Base-by-base conservation (phyloP, 2,113 vertebrate species). In the Pyrgilauda ruficollis region DNA sequence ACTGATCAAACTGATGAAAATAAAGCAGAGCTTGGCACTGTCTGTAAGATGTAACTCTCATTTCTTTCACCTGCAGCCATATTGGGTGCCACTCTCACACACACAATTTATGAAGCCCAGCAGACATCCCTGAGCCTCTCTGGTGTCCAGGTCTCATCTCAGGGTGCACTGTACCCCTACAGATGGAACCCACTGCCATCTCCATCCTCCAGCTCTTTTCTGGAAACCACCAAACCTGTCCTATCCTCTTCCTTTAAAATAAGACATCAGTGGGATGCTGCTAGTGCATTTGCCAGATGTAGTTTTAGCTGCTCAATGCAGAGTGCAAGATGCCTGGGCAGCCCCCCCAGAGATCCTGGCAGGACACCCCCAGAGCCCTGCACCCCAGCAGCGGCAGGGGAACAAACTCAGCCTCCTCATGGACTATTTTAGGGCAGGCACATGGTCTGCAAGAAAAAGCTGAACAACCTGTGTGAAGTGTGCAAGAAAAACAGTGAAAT, bases 1-100 rank as follows among this genome's bases (percentile, higher is more conserved):
- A 93, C 92, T 66, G 91, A 61, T 61, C 87, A 81, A 88, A 94
- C 76, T 79, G 86, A 87, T 93, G 90, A 76, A 69, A 94, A 94
- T 95, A 95, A 97, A 96, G 93, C 95, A 88, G 94, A 93, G 93
- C 87, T 95, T 95, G 84, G 93, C 89, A 84, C 43, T 92, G 79
- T 90, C 92, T 87, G 8, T 3, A 58, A 44, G 68, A 55, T 19
- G 35, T 9, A 50, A 47, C 28, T 13, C 49, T 35, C 17, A 2
- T 70, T 90, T 73, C 20, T 87, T 55, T 8, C 3, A 13, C 35
- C 30, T 22, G 0, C 4, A 17, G 37, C 59, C 16, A 2, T 3
- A 0, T 0, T 9, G n/a, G n/a, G 37, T 41, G 53, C 61, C 9
- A 3, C 15, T n/a, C 70, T 44, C 69, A 9, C 4, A 0, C 2